A percentile compares a stretch with the other conserved stretches of the same genome.
Evolutionary conservation across 2,797 vertebrate species (phyloP).

Genomic region (Thripadectes ignobilis): DNA sequence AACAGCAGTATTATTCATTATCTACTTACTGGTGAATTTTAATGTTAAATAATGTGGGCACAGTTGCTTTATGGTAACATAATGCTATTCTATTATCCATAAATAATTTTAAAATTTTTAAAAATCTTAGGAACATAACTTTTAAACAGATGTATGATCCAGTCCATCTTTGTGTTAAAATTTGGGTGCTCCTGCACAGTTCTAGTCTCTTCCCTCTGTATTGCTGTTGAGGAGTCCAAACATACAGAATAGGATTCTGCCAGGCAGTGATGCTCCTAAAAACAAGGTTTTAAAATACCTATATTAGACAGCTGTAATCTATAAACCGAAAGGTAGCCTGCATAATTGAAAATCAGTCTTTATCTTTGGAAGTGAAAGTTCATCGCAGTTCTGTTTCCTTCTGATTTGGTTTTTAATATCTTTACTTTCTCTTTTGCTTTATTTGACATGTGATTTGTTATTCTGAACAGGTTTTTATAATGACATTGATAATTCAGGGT

Average conservation of each 20-base stretch:
- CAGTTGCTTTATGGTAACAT: not conserved
- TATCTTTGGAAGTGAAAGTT: not conserved
- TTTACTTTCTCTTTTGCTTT: not conserved
- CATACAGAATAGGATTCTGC: not conserved
- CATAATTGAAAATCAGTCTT: not conserved
- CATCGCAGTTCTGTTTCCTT: not conserved
- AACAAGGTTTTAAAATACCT: not conserved
- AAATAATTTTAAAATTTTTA: not conserved
- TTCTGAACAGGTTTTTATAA: not conserved
- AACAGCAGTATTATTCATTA: not conserved
- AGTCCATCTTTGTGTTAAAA: not conserved
- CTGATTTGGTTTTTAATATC: not conserved
- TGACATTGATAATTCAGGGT: not conserved
- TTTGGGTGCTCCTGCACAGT: not conserved
- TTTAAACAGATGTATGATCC: not conserved
- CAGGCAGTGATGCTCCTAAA: not conserved
- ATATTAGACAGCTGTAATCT: not conserved
- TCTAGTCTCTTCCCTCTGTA: not conserved
- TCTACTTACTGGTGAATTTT: not conserved
- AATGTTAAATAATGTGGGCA: not conserved
- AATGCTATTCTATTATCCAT: accelerated
- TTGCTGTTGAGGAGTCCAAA: not conserved
- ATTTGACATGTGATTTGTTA: not conserved
- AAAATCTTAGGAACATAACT: not conserved
- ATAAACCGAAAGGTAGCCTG: not conserved